Conservation (phyloP, 2,888 invertebrate genomes). For the Serrognathus titanus region DNA sequence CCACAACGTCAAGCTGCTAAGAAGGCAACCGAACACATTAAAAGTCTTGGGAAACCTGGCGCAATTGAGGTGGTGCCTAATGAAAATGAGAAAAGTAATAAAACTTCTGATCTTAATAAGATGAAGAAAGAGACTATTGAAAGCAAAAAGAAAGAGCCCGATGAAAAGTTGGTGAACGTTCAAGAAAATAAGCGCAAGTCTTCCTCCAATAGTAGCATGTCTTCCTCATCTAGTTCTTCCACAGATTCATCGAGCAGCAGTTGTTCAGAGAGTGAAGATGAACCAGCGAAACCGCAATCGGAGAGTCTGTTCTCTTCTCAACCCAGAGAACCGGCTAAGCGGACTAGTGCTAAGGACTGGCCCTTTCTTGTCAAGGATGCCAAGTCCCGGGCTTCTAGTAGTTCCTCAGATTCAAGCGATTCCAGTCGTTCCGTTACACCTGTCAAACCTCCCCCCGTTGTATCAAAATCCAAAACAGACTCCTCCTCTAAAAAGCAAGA, state of each 20-base stretch:
- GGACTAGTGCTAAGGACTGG: constrained; percentile 59
- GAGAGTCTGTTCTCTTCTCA: constrained; percentile 40
- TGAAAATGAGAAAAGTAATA: background rate
- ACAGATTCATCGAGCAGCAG: constrained; percentile 53
- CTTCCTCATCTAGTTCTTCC: constrained; percentile 51
- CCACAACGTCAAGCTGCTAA: constrained; percentile 89
- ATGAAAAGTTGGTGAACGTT: constrained; percentile 38
- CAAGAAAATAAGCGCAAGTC: constrained; percentile 51
- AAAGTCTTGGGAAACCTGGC: constrained; percentile 62
- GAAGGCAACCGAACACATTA: constrained; percentile 86
- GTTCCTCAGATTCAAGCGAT: constrained; percentile 59
- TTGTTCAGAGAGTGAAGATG: constrained; percentile 59
- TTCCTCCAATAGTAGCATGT: constrained; percentile 56
- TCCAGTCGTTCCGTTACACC: constrained; percentile 41
- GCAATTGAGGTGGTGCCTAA: background rate
- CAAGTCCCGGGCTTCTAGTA: constrained; percentile 63
- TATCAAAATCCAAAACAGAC: constrained; percentile 20
- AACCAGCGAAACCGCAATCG: constrained; percentile 41
- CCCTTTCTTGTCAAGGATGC: constrained; percentile 78
- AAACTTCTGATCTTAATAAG: constrained; percentile 13
- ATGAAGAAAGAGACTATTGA: constrained; percentile 15
- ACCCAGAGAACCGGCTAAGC: constrained; percentile 41
- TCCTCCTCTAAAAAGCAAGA: constrained; percentile 28
- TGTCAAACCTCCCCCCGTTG: constrained; percentile 30
- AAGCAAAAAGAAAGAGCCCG: constrained; percentile 26